Base-by-base conservation (phyloP, 2,113 vertebrate genomes). In the Amphilophus citrinellus region DNA sequence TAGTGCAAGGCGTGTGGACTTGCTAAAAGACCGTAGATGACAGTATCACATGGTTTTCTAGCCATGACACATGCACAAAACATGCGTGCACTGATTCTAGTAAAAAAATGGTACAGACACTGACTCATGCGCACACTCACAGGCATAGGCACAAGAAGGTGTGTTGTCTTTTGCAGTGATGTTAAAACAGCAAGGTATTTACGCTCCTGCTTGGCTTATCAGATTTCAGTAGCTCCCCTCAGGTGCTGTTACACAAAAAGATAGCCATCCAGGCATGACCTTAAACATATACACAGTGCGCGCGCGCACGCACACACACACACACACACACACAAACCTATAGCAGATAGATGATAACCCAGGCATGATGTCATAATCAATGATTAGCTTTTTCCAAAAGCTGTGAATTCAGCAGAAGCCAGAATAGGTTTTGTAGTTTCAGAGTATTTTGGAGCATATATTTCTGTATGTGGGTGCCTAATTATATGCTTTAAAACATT, bases 221-320 rank as follows among this genome's bases (percentile, higher is more conserved):
- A 95, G 93, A 94, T 96, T 95, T 94, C 94, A 92, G 90, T 71
- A 91, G 80, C 79, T 90, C 39, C 85, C 95, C 92, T 73, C 44
- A 91, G 93, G 95, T 88, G 47, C 60, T 84, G 89, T 90, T 85
- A 89, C 89, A 94, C 85, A 95, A 95, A 94, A 93, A 95, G 92
- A 95, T 95, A 92, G 87, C 81, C 89, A 94, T 93, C 93, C 87
- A 94, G 89, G 92, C 90, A 94, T 95, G 95, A 95, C 94, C 94
- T 95, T 85, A 94, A 78, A 91, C 86, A 93, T 50, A 91, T 83
- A 88, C 91, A 87, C 78, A 84, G 18, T 27, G 2, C 35, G 3
- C 66, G 37, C 63, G 35, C 30, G 37, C 63, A 27, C 30, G 61
- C 82, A 87, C 76, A 76, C 42, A 56, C 68, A 27, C 76, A 65